Evolutionary conservation across 2,113 vertebrate genomes (phyloP).

Genomic region (Apeltes quadracus): DNA sequence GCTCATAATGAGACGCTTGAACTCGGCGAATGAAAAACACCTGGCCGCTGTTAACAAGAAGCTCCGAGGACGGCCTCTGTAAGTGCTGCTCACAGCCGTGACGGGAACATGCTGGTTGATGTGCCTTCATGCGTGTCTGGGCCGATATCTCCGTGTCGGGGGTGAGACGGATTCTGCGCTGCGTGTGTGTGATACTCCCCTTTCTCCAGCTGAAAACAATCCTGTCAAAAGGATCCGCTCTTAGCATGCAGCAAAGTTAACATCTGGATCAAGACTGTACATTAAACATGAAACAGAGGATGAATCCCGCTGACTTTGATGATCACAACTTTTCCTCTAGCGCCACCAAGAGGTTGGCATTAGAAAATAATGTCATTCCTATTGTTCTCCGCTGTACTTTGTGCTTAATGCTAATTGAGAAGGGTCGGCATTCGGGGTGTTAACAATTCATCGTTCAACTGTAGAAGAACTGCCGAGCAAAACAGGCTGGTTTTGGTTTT

Average conservation of each 20-base stretch:
- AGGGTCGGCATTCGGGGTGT: background rate
- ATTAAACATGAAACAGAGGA: background rate
- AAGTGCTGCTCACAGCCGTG: conserved; percentile 12
- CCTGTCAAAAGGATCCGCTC: conserved; percentile 16
- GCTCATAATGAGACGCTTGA: conserved; percentile 52
- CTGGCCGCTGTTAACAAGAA: conserved; percentile 31
- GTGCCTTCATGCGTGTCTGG: conserved; percentile 22
- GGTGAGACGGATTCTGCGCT: background rate
- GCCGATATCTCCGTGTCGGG: conserved; percentile 28
- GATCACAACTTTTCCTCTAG: background rate
- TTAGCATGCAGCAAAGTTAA: background rate
- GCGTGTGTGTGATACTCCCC: conserved; percentile 46
- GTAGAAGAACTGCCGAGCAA: too few species aligned
- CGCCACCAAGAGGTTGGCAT: background rate
- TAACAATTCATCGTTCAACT: background rate
- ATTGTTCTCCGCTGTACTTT: background rate
- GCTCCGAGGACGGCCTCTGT: background rate
- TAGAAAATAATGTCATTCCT: background rate
- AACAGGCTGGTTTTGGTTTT: background rate
- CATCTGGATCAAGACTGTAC: background rate
- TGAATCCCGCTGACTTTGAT: background rate
- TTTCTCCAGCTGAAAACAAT: conserved; percentile 48
- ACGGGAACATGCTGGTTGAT: conserved; percentile 27
- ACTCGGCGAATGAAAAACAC: conserved; percentile 45
- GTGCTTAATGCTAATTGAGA: background rate